Conservation (phyloP, 2,113 vertebrate genomes). For the Prietella phreatophila region DNA sequence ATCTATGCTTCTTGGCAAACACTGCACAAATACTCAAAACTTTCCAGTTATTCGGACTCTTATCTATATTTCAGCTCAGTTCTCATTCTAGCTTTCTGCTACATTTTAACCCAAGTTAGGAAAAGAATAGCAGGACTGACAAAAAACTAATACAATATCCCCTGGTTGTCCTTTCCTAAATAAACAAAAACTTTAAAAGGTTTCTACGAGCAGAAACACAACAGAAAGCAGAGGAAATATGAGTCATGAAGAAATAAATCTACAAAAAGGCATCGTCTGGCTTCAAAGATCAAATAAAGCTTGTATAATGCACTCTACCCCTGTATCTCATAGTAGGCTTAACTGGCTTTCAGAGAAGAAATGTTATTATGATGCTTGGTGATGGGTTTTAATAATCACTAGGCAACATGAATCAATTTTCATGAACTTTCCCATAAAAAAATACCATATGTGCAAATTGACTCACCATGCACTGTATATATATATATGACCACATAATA, state of each 20-base stretch:
- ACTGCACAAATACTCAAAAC: not conserved
- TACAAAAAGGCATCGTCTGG: not conserved
- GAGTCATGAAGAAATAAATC: not conserved
- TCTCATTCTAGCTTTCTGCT: not conserved
- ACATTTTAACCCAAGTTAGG: not conserved
- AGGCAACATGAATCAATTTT: not conserved
- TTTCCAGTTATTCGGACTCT: not conserved
- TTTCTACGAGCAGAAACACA: not conserved
- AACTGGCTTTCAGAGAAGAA: not conserved
- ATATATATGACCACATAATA: constrained; percentile 21
- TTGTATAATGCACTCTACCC: not conserved
- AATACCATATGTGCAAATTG: not conserved
- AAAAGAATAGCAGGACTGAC: not conserved
- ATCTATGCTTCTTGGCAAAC: not conserved
- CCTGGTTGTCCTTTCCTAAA: not conserved
- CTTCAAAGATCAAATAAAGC: not conserved
- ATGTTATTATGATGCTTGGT: not conserved
- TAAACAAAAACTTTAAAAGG: not conserved
- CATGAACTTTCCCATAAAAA: not conserved
- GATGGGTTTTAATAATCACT: constrained; percentile 12
- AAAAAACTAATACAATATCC: not conserved
- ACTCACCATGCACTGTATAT: constrained; percentile 14
- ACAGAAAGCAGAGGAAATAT: not conserved
- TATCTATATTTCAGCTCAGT: not conserved
- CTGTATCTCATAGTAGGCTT: not conserved